phyloP scores from a whole-genome alignment of 2,113 vertebrate genomes.

The Gnathonemus longibarbis region DNA sequence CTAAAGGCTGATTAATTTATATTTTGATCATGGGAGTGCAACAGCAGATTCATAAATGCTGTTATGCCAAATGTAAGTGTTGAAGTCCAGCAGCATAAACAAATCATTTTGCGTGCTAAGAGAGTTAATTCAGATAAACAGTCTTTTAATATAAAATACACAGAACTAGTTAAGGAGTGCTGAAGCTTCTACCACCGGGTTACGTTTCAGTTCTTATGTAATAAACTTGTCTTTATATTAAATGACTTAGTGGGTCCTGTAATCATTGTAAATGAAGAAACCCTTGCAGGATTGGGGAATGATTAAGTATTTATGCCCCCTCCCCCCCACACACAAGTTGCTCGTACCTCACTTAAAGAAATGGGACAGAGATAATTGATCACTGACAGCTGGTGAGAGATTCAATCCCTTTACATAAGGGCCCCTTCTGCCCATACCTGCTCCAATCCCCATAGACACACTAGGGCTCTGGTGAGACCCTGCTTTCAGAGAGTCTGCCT shows the following conservation, averaged over 20 bases:
- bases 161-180: neutral
- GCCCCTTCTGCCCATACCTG: neutral
- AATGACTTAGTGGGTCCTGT: neutral
- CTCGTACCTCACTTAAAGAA: neutral
- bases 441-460: neutral
- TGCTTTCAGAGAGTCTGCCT: neutral
- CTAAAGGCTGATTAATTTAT: neutral
- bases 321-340: neutral
- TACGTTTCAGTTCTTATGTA: neutral
- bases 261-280: neutral
- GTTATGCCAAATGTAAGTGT: neutral
- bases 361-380: slow-evolving; percentile 6
- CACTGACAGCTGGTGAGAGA: slow-evolving; percentile 18
- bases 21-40: neutral
- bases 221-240: neutral
- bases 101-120: neutral
- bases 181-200: neutral
- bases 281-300: neutral
- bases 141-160: neutral
- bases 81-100: neutral
- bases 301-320: slow-evolving; percentile 4
- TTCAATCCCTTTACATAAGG: neutral
- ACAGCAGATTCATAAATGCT: neutral
- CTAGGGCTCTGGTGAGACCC: neutral
- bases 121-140: neutral